These are phyloP conservation scores for Oryctes rhinoceros DNA, from an alignment of 1,140 invertebrate genomes.

Conservation along the genomic window DNA sequence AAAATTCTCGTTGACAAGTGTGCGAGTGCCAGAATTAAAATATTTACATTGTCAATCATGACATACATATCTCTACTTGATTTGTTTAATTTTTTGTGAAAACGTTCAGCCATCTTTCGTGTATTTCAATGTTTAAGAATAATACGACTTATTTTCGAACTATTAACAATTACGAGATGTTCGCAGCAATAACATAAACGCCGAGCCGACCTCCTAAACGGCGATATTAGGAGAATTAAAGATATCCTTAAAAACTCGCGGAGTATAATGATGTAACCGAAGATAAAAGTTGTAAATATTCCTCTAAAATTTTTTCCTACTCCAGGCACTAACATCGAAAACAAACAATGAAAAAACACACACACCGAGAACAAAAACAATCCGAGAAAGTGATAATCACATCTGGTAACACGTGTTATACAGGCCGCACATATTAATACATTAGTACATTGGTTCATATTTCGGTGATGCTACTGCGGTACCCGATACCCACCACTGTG, in stretches of 20 bases:
- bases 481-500: background rate
- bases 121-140: too few species aligned
- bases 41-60: background rate
- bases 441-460: background rate
- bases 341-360: constrained; percentile 32
- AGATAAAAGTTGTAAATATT: too few species aligned
- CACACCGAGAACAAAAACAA: background rate
- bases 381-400: constrained; percentile 21
- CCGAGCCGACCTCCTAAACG: too few species aligned
- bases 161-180: too few species aligned
- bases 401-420: constrained; percentile 31
- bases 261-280: too few species aligned
- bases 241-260: too few species aligned
- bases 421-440: constrained; percentile 23
- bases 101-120: background rate
- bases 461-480: background rate
- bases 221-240: too few species aligned
- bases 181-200: too few species aligned
- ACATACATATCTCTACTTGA: background rate
- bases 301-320: background rate
- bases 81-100: background rate
- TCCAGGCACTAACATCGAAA: background rate
- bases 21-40: background rate
- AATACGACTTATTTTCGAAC: too few species aligned
- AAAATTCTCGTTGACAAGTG: background rate